Conservation (phyloP, 1,140 invertebrate species). For the Drosophila seguyi region DNA sequence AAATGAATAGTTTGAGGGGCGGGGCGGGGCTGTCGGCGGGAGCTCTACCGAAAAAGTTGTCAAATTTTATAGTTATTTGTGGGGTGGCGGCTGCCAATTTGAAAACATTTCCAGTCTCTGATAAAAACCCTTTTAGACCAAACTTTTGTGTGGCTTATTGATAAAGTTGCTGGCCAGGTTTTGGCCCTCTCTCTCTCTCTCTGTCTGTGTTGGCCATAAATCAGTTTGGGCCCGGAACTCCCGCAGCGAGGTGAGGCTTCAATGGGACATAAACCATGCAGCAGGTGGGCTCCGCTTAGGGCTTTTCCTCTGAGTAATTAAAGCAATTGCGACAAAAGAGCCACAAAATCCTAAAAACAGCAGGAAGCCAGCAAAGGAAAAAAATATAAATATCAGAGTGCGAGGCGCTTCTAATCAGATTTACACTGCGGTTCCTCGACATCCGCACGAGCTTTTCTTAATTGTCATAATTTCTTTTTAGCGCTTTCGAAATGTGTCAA, state of each 20-base stretch:
- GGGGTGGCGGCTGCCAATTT: slow-evolving; percentile 32
- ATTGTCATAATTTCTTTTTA: slow-evolving; percentile 76
- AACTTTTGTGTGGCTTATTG: slow-evolving; percentile 62
- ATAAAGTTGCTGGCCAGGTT: slow-evolving; percentile 52
- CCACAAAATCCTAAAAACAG: slow-evolving; percentile 41
- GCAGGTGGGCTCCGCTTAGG: slow-evolving; percentile 66
- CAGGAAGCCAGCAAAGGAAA: slow-evolving; percentile 9
- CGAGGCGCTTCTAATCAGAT: slow-evolving; percentile 53
- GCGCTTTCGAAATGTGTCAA: slow-evolving; percentile 29
- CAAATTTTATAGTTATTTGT: slow-evolving; percentile 74
- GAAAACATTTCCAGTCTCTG: slow-evolving; percentile 32
- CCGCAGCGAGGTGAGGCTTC: slow-evolving; percentile 21
- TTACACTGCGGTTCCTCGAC: slow-evolving; percentile 58
- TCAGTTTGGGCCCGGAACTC: slow-evolving; percentile 37
- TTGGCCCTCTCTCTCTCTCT: neutral
- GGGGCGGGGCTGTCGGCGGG: neutral
- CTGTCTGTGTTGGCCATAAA: slow-evolving; percentile 40
- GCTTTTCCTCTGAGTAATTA: slow-evolving; percentile 62
- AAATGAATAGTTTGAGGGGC: slow-evolving; percentile 32
- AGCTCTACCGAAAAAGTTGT: slow-evolving; percentile 49
- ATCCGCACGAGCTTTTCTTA: slow-evolving; percentile 53
- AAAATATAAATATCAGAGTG: neutral
- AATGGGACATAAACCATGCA: slow-evolving; percentile 58
- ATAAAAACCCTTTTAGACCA: slow-evolving; percentile 31
- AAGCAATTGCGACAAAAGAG: slow-evolving; percentile 70